Evolutionary conservation across 1,140 invertebrate genomes (phyloP).

Genomic region (Cecropterus lyciades): DNA sequence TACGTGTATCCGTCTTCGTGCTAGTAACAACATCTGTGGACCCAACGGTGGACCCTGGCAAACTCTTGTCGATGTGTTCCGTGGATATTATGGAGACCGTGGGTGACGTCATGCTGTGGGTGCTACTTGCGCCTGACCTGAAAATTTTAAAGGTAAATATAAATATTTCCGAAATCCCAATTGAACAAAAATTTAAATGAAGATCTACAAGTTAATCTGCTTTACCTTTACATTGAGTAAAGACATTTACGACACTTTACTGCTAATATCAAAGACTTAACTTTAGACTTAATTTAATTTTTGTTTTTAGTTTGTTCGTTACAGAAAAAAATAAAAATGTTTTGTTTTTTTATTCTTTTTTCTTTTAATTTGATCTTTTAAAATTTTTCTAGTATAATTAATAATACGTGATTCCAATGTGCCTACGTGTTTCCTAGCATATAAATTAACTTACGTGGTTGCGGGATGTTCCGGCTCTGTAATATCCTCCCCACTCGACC

Average conservation of each 20-base stretch:
- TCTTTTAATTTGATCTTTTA: too few relatives aligned
- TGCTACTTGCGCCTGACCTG: constrained; percentile 67
- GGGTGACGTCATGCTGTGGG: constrained; percentile 72
- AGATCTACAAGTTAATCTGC: too few relatives aligned
- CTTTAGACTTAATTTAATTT: too few relatives aligned
- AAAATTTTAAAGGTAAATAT: constrained; percentile 26
- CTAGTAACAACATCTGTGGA: constrained; percentile 26
- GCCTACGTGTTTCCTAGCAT: too few relatives aligned
- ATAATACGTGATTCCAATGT: too few relatives aligned
- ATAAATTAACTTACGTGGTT: constrained; percentile 64
- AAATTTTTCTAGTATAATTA: too few relatives aligned
- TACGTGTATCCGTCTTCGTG: constrained; percentile 39
- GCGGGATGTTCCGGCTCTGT: constrained; percentile 78
- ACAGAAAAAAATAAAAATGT: too few relatives aligned
- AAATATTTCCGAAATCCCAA: neutral
- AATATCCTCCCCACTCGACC: constrained; percentile 86
- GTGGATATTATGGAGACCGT: constrained; percentile 51
- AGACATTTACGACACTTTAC: too few relatives aligned
- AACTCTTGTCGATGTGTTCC: constrained; percentile 55
- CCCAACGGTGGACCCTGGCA: constrained; percentile 48
- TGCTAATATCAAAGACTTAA: too few relatives aligned
- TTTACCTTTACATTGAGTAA: too few relatives aligned
- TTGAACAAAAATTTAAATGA: neutral
- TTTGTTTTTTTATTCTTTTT: too few relatives aligned
- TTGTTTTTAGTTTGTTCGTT: too few relatives aligned